Percentiles rank a stretch among this genome's conserved stretches.
Conservation (phyloP, 2,113 vertebrate species). For the Procavia capensis region DNA sequence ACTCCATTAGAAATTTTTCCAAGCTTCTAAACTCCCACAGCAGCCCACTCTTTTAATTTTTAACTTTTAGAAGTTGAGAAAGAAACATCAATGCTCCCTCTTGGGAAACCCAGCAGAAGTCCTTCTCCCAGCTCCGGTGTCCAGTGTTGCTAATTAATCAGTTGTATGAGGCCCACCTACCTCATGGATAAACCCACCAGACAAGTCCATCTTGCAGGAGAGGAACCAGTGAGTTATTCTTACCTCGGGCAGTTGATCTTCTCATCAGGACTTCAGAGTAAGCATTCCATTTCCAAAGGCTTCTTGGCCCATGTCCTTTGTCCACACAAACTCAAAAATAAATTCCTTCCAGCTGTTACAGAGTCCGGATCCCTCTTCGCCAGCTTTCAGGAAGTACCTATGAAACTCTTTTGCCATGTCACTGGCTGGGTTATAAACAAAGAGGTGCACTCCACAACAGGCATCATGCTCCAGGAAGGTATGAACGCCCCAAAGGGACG, state of each 20-base stretch:
- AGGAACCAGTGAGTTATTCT: neutral
- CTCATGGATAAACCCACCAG: neutral
- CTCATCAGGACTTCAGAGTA: neutral
- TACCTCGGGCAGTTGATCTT: neutral
- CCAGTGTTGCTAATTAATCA: neutral
- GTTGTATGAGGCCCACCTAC: neutral
- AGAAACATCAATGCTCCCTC: neutral
- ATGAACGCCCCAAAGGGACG: neutral
- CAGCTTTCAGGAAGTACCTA: constrained; percentile 24
- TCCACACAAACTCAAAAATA: neutral
- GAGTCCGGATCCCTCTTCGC: neutral
- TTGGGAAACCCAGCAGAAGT: neutral
- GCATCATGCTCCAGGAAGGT: neutral
- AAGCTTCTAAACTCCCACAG: neutral
- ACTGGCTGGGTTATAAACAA: neutral
- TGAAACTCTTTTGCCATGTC: neutral
- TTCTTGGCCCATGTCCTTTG: neutral
- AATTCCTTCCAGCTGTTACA: neutral
- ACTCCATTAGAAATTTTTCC: rapidly evolving
- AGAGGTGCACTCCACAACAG: neutral
- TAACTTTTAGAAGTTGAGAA: neutral
- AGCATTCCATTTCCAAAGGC: rapidly evolving
- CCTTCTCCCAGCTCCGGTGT: rapidly evolving
- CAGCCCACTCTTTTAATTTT: neutral
- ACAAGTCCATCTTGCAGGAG: rapidly evolving